Percentiles rank a stretch among this genome's conserved stretches.
Evolutionary conservation across 2,113 vertebrate genomes (phyloP).

Genomic region (Etia nguti): DNA sequence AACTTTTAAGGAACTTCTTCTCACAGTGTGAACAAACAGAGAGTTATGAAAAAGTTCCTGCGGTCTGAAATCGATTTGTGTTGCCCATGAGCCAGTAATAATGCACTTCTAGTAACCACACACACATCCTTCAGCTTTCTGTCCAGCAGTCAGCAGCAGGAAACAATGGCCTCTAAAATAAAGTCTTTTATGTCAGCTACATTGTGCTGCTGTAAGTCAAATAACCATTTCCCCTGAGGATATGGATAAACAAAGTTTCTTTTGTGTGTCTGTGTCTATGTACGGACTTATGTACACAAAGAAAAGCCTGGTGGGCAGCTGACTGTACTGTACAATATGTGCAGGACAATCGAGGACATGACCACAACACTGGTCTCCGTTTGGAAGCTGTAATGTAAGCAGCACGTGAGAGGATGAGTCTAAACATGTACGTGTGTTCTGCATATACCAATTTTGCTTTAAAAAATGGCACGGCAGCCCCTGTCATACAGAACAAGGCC

Average conservation of each 20-base stretch:
- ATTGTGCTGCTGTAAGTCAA: conserved; percentile 45
- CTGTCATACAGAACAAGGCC: not conserved
- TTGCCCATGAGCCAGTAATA: not conserved
- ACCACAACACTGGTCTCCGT: not conserved
- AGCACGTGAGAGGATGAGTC: not conserved
- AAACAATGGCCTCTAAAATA: conserved; percentile 39
- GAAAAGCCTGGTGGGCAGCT: not conserved
- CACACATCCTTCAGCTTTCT: not conserved
- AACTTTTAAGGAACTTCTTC: not conserved
- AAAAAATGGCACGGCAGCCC: not conserved
- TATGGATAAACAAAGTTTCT: not conserved
- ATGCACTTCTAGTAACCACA: not conserved
- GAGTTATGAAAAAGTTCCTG: not conserved
- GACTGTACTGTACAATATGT: not conserved
- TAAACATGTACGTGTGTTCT: not conserved
- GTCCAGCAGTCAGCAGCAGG: not conserved
- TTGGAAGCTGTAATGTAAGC: not conserved
- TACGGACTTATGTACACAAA: not conserved
- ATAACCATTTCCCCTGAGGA: conserved; percentile 26
- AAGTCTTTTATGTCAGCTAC: conserved; percentile 8
- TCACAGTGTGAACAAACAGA: not conserved
- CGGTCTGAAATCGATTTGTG: not conserved
- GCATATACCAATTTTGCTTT: accelerated
- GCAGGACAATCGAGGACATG: not conserved
- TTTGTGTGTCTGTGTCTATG: not conserved